Percentiles rank a stretch among this genome's conserved stretches.
Evolutionary conservation across 2,888 invertebrate genomes (phyloP).

Genomic region (Idaea straminata): DNA sequence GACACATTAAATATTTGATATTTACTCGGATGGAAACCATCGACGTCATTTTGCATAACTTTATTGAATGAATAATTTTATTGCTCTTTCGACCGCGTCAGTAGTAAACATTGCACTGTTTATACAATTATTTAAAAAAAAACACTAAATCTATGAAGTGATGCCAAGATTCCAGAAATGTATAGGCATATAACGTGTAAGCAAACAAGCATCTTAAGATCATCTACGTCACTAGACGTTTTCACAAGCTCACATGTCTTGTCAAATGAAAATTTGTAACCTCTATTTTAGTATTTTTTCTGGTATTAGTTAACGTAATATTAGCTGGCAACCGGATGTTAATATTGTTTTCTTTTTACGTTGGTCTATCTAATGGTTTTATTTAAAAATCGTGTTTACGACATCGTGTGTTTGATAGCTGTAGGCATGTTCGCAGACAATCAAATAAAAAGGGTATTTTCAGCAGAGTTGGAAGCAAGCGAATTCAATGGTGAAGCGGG

Average conservation of each 20-base stretch:
- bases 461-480: not conserved
- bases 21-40: constrained; percentile 3
- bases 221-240: constrained; percentile 31
- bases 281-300: constrained; percentile 38
- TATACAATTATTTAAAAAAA: constrained; percentile 30
- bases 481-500: not conserved
- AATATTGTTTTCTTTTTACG: constrained; percentile 30
- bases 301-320: constrained; percentile 24
- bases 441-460: constrained; percentile 1
- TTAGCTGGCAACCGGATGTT: constrained; percentile 43
- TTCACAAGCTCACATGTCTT: constrained; percentile 30
- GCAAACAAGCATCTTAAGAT: constrained; percentile 26
- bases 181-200: constrained; percentile 25
- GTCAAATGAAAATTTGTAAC: constrained; percentile 35
- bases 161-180: constrained; percentile 40
- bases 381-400: constrained; percentile 15
- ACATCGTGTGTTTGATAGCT: constrained; percentile 6
- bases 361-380: constrained; percentile 3
- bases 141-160: constrained; percentile 29
- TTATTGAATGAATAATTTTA: not conserved
- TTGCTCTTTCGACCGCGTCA: constrained; percentile 4
- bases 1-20: constrained; percentile 15
- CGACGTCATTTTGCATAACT: constrained; percentile 7
- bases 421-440: not conserved
- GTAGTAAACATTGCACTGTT: constrained; percentile 38